These are phyloP conservation scores for Pygocentrus nattereri DNA, from an alignment of 2,797 vertebrate species.

Conservation along the genomic window DNA sequence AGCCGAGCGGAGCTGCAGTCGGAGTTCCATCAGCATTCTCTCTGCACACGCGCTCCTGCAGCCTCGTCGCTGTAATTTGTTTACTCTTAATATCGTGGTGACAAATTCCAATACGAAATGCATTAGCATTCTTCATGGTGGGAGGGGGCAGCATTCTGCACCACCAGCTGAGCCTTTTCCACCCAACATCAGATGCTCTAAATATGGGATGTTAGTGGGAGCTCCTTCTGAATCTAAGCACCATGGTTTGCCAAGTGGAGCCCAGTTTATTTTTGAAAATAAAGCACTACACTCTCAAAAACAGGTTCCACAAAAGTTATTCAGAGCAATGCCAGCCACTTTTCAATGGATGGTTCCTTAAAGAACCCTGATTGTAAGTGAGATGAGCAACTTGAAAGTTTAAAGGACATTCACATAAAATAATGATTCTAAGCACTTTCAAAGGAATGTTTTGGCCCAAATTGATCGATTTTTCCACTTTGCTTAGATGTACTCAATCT, in stretches of 20 bases:
- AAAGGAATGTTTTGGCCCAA: too few relatives aligned
- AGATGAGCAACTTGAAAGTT: neutral
- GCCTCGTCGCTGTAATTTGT: slow-evolving; percentile 43
- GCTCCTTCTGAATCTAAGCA: neutral
- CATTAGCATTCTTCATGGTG: slow-evolving; percentile 46
- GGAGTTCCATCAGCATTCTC: slow-evolving; percentile 49
- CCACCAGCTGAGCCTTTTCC: slow-evolving; percentile 36
- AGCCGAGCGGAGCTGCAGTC: slow-evolving; percentile 24
- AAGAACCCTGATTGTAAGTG: too few relatives aligned
- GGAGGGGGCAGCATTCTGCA: neutral
- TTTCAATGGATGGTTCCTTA: too few relatives aligned
- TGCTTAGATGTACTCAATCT: too few relatives aligned
- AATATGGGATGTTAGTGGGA: slow-evolving; percentile 3
- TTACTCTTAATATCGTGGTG: slow-evolving; percentile 51
- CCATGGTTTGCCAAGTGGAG: neutral
- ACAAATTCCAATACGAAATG: slow-evolving; percentile 50
- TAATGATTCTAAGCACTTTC: neutral
- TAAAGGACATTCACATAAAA: too few relatives aligned
- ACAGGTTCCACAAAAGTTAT: neutral
- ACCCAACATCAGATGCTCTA: slow-evolving; percentile 41
- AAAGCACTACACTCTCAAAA: neutral
- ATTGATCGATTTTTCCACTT: too few relatives aligned
- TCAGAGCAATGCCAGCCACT: neutral
- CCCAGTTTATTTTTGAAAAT: neutral
- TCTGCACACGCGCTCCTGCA: neutral